Evolutionary conservation across 2,797 vertebrate genomes (phyloP), one percentile per base, ranked within the genome.

Genomic region (Hirundo rustica): DNA sequence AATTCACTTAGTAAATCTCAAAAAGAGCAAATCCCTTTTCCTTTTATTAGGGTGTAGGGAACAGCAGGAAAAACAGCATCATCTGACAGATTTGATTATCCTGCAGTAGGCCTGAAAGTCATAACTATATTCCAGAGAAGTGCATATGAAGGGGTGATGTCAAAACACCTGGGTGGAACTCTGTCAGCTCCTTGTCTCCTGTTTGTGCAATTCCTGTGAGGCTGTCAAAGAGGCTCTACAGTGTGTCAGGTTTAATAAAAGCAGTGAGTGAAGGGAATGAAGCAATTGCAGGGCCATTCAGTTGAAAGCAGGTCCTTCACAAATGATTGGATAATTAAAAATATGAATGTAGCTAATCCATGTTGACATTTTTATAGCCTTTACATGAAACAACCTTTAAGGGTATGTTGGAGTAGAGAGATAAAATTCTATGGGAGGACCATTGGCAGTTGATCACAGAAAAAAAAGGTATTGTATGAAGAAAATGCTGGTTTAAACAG

Each of bases 341-440:
- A 96, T 95, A 96, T 97, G 94, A 96, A 96, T 95, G 94, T 85
- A 85, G 89, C 91, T 96, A 92, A 97, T 92, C 96, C 82, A 89
- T 80, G 95, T 60, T 97, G 97, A 97, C 97, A 83, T 96, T 97
- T 97, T 97, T 97, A 98, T 95, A 95, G 97, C 71, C 93, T 95
- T 95, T 96, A 97, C 95, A 97, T 96, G 94, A 96, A 97, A 95
- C 95, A 97, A 96, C 91, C 95, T 96, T 97, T 94, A 95, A 91
- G 92, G 80, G 66, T 92, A 93, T 79, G 91, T 95, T 84, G 65
- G 91, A 95, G 61, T 74, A 78, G 86, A 80, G 71, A 97, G 97
- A 97, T 97, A 97, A 97, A 90, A 70, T 89, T 95, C 68, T 83
- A 82, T 1, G 94, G 96, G 96, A 97, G 96, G 93, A 96, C 77